Evolutionary conservation across 2,797 vertebrate species (phyloP).

Genomic region (Microcaecilia unicolor): DNA sequence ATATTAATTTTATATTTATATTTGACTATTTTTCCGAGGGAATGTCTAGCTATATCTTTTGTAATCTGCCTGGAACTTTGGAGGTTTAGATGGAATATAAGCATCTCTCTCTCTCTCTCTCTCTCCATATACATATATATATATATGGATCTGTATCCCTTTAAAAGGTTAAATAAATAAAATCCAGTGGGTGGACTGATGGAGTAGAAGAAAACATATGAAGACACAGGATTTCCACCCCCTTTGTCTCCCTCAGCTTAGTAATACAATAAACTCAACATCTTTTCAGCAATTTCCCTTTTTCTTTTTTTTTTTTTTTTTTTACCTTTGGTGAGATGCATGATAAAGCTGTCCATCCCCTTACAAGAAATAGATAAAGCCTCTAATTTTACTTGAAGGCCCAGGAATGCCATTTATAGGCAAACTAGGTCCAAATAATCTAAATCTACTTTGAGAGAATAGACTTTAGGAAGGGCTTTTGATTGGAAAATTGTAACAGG

Average conservation of each 20-base stretch:
- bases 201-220: background rate
- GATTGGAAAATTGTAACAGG: slow-evolving; percentile 78
- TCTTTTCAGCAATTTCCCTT: slow-evolving; percentile 55
- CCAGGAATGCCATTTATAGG: slow-evolving; percentile 69
- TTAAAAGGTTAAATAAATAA: no score
- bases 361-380: slow-evolving; percentile 81
- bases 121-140: no score
- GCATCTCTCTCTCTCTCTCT: no score
- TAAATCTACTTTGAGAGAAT: slow-evolving; percentile 2
- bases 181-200: background rate
- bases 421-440: slow-evolving; percentile 63
- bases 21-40: no score
- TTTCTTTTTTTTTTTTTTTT: no score
- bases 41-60: no score
- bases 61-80: no score
- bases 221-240: background rate
- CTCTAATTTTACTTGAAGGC: slow-evolving; percentile 69
- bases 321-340: slow-evolving; percentile 67
- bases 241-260: background rate
- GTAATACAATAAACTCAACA: slow-evolving; percentile 20
- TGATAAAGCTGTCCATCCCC: slow-evolving; percentile 84
- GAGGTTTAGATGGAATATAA: no score
- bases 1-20: no score
- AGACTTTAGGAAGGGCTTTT: slow-evolving; percentile 36
- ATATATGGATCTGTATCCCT: no score